phyloP scores from a whole-genome alignment of 2,113 vertebrate genomes.

The Glaucidium brasilianum region DNA sequence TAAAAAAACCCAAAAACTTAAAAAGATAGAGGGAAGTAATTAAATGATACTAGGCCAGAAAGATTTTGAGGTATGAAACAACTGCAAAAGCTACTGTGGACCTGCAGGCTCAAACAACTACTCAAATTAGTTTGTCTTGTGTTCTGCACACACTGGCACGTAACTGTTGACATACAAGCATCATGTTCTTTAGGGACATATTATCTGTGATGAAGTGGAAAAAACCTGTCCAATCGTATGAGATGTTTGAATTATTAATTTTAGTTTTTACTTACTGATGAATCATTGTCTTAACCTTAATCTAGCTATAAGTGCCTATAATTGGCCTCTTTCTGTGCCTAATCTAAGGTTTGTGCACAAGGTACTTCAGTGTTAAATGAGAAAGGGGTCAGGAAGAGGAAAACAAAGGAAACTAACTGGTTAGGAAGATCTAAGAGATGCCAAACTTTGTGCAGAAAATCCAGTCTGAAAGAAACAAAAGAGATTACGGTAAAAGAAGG shows the following conservation, averaged over 20 bases:
- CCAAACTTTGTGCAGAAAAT: background rate
- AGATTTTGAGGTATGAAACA: background rate
- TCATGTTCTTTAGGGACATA: slow-evolving; percentile 13
- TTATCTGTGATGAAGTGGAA: background rate
- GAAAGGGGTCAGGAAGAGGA: background rate
- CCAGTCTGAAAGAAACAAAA: background rate
- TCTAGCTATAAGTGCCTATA: background rate
- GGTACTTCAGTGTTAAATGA: background rate
- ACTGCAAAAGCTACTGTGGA: background rate
- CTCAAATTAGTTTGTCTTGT: background rate
- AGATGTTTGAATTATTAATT: background rate
- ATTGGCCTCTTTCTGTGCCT: background rate
- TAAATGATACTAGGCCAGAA: background rate
- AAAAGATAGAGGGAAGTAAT: background rate
- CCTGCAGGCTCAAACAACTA: background rate
- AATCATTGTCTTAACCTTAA: background rate
- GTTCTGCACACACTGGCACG: background rate
- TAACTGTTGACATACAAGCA: background rate
- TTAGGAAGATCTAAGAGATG: background rate
- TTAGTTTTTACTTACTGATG: slow-evolving; percentile 6
- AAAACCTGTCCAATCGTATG: slow-evolving; percentile 4
- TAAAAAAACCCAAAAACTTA: background rate
- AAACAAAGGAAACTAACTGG: background rate
- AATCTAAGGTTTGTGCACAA: background rate
- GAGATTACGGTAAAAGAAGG: background rate